phyloP scores from a whole-genome alignment of 2,113 vertebrate genomes.

The Myiozetetes cayanensis region DNA sequence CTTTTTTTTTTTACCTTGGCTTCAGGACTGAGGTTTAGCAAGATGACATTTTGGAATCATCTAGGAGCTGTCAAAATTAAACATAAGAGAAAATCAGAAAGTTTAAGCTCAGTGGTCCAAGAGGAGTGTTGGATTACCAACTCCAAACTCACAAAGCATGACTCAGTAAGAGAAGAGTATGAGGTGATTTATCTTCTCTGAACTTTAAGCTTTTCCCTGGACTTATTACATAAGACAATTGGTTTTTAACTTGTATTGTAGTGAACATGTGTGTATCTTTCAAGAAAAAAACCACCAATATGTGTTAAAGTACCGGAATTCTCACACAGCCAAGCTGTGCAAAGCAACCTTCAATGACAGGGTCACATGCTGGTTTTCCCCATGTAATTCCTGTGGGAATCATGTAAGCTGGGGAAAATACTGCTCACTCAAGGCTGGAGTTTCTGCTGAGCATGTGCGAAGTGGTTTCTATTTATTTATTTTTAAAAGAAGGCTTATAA shows the following conservation, averaged over 20 bases:
- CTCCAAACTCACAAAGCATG: neutral
- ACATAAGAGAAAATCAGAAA: neutral
- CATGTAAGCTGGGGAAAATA: neutral
- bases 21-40: neutral
- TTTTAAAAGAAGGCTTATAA: neutral
- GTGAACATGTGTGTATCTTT: neutral
- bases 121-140: neutral
- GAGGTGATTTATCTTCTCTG: neutral
- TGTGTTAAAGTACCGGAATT: neutral
- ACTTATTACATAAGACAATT: neutral
- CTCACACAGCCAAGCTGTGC: neutral
- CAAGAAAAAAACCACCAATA: rapidly evolving
- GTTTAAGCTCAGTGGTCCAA: neutral
- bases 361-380: neutral
- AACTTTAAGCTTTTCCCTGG: neutral
- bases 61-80: neutral
- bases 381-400: neutral
- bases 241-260: neutral
- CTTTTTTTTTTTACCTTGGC: neutral
- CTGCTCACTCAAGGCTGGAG: neutral
- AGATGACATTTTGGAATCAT: neutral
- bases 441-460: neutral
- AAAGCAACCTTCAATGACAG: neutral
- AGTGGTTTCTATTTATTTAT: neutral
- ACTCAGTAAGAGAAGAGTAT: neutral